Evolutionary conservation across 1,140 invertebrate genomes (phyloP).

Genomic region (Panagrolaimus sp.): DNA sequence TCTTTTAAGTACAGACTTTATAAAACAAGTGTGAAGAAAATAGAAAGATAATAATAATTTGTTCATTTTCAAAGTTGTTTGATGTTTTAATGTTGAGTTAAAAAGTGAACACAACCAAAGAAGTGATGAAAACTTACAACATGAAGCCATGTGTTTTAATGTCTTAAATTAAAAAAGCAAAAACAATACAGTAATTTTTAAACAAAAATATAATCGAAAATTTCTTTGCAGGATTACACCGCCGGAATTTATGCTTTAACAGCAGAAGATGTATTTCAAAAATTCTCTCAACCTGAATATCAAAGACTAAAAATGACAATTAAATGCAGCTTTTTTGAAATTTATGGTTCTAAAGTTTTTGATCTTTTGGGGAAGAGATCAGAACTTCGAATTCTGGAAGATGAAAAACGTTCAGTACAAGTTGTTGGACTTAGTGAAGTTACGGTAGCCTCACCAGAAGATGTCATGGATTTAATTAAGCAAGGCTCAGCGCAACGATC

Average conservation of each 20-base stretch:
- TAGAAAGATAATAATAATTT: too few relatives aligned
- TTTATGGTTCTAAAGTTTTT: slow-evolving; percentile 85
- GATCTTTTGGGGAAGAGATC: slow-evolving; percentile 89
- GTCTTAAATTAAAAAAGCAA: too few relatives aligned
- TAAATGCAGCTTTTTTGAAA: slow-evolving; percentile 87
- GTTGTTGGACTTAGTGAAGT: slow-evolving; percentile 84
- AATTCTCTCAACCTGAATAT: slow-evolving; percentile 69
- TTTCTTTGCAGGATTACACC: slow-evolving; percentile 34
- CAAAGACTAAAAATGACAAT: slow-evolving; percentile 74
- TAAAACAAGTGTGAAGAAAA: too few relatives aligned
- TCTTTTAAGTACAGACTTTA: too few relatives aligned
- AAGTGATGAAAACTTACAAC: too few relatives aligned
- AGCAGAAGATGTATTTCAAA: slow-evolving; percentile 80
- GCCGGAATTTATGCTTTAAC: slow-evolving; percentile 65
- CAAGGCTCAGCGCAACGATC: slow-evolving; percentile 62
- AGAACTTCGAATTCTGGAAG: slow-evolving; percentile 85
- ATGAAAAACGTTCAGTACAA: slow-evolving; percentile 74
- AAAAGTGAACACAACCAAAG: too few relatives aligned
- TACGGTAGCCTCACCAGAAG: slow-evolving; percentile 75
- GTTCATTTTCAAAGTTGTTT: too few relatives aligned
- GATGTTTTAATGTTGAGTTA: too few relatives aligned
- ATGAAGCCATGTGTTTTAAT: too few relatives aligned
- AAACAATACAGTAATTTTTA: too few relatives aligned
- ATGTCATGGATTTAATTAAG: slow-evolving; percentile 60
- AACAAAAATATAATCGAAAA: background rate